Base-by-base conservation (phyloP, 2,888 invertebrate species). In the Dione juno region DNA sequence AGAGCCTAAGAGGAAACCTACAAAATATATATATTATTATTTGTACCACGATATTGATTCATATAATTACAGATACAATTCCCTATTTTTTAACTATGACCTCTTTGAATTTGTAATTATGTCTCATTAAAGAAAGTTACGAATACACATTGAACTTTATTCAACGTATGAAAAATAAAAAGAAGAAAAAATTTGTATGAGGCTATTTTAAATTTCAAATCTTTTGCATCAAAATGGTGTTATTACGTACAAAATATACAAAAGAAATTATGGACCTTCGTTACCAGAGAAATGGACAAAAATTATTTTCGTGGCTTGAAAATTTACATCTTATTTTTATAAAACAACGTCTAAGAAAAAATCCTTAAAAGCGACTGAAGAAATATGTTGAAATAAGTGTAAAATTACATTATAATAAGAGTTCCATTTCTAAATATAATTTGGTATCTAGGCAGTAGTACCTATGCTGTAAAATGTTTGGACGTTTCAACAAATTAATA, bases 1-100 rank as follows among this genome's bases (percentile, higher is more conserved):
- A 1, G 91, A 82, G 1, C 92, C 92, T 7, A 88, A 78, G 3
- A 91, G 82, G 58, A 90, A 80, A 54, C 90, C 90, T 90, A 80
- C 3, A 69, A 71, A 66, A 16, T 58, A 57, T 19, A 0, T 16
- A 13, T 14, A 10, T 40, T 11, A 40, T 52, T 21, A 64, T 5
- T 37, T 40, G 0, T 52, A 37, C 19, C 35, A 35, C 53, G 7
- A 14, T 8, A 28, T 10, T 5, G 8, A 7, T 14, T 53, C 28
- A 14, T 21, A 28, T 28, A 28, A 28, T 28, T 28, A 28, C 2
- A 28, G 28, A 5, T 28, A 28, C 2, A 28, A 28, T 5, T 28
- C 5, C 5, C 28, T 3, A 28, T 28, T 28, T 28, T 28, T 5
- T 28, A 28, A 5, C 28, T 28, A 28, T 28, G 5, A 3, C 2